Base-by-base conservation (phyloP, 1,140 invertebrate genomes). In the Trissolcus basalis region DNA sequence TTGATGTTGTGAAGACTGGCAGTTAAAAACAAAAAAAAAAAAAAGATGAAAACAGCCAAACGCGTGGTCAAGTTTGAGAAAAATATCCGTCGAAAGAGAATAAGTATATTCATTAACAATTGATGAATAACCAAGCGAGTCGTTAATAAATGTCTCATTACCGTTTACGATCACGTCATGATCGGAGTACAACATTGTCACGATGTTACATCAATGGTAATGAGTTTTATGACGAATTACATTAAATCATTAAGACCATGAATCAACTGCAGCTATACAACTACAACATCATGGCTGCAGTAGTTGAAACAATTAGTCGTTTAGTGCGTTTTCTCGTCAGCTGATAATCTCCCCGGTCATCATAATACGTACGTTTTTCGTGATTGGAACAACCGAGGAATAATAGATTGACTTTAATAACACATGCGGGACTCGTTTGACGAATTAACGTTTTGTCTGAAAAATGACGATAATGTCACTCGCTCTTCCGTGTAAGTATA, bases 91-190 rank as follows among this genome's bases (percentile, higher is more conserved):
- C 48, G 51, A 33, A 6, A 51, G 41, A 63, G 64, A 68, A 75
- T 69, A 69, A 63, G 64, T 60, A n/a, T n/a, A 65, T 65, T 64
- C 60, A 65, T 59, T 54, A 64, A 64, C 19, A 51, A 45, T 59
- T 27, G 1, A 27, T 27, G 19, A n/a, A 27, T 27, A 1, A 27
- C 2, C 19, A 27, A 27, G 2, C 19, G 6, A 27, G 19, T 27
- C 19, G 19, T 27, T 27, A 27, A 27, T 27, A 27, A 27, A 6
- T 27, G 19, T 27, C 2, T 27, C n/a, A n/a, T 27, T 27, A 27
- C 2, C 19, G 1, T 27, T 27, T 27, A 27, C 2, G 19, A 27
- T 27, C 2, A 27, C n/a, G n/a, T n/a, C n/a, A n/a, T n/a, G n/a
- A n/a, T n/a, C n/a, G n/a, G 19, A 27, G 6, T 27, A 27, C 19